Percentiles rank a stretch among this genome's conserved stretches.
These are phyloP conservation scores for Oreochromis niloticus DNA, from an alignment of 2,113 vertebrate species.

Conservation along the genomic window DNA sequence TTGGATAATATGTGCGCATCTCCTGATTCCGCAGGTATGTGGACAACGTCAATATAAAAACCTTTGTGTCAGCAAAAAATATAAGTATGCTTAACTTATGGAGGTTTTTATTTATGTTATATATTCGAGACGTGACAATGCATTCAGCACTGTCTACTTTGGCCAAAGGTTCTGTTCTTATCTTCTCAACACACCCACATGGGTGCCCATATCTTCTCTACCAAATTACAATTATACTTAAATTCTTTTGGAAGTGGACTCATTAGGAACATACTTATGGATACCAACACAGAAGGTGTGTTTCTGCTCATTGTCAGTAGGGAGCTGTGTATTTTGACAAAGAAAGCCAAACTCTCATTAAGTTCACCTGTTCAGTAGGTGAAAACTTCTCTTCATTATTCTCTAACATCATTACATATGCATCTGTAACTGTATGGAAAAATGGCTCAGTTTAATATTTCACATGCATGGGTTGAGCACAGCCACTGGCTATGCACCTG, in stretches of 20 bases:
- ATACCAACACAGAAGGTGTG: not conserved
- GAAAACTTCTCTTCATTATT: not conserved
- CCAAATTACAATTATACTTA: not conserved
- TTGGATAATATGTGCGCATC: constrained; percentile 5
- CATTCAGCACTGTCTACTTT: not conserved
- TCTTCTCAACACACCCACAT: constrained; percentile 20
- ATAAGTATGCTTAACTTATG: not conserved
- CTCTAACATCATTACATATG: not conserved
- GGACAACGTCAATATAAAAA: not conserved
- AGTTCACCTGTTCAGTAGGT: constrained; percentile 18
- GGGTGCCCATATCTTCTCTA: not conserved
- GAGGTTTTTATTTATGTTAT: not conserved
- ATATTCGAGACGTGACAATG: not conserved
- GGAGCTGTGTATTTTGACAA: not conserved
- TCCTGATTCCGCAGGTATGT: constrained; percentile 38
- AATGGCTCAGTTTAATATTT: not conserved
- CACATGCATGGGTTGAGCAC: not conserved
- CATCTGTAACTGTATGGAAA: not conserved
- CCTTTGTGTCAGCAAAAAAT: too few relatives aligned
- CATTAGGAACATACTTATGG: not conserved
- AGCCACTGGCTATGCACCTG: constrained; percentile 23
- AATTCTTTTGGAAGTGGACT: not conserved
- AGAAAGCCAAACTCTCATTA: not conserved
- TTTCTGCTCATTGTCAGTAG: not conserved
- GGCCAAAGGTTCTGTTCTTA: not conserved